These are phyloP conservation scores for Dasypogon diadema DNA, from an alignment of 2,888 invertebrate species.

Conservation along the genomic window DNA sequence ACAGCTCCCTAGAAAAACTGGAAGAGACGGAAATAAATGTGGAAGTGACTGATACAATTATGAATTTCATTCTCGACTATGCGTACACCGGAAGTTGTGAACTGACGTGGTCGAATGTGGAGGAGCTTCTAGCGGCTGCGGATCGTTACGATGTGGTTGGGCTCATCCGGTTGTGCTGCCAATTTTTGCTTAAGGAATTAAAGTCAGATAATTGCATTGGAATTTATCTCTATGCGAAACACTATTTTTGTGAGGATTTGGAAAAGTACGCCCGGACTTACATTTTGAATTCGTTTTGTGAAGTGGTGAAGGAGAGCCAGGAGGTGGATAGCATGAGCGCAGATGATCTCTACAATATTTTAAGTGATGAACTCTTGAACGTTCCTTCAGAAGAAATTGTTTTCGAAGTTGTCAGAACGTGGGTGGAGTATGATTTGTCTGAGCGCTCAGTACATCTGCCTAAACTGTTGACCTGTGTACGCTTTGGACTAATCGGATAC, in stretches of 20 bases:
- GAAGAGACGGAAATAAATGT: conserved; percentile 75
- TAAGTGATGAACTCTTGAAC: conserved; percentile 80
- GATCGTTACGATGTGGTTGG: conserved; percentile 81
- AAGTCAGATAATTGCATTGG: conserved; percentile 78
- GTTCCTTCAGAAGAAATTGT: conserved; percentile 79
- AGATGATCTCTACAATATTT: conserved; percentile 75
- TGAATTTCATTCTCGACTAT: conserved; percentile 79
- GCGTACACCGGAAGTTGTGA: conserved; percentile 79
- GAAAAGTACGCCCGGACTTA: conserved; percentile 74
- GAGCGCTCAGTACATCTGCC: conserved; percentile 72
- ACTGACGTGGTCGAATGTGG: conserved; percentile 77
- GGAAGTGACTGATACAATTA: conserved; percentile 72
- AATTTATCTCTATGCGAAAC: conserved; percentile 77
- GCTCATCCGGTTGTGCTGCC: conserved; percentile 78
- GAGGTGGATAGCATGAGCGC: conserved; percentile 73
- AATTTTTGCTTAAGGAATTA: conserved; percentile 75
- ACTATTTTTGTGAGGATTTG: conserved; percentile 78
- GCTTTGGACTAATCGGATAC: conserved; percentile 76
- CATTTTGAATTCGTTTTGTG: conserved; percentile 73
- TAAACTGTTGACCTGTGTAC: conserved; percentile 74
- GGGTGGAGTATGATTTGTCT: conserved; percentile 75
- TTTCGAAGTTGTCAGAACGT: conserved; percentile 79
- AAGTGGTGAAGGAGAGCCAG: conserved; percentile 70
- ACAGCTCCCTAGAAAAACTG: conserved; percentile 68
- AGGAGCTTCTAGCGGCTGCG: conserved; percentile 77